Conservation (phyloP, 2,113 vertebrate species). For the Mus spicilegus region DNA sequence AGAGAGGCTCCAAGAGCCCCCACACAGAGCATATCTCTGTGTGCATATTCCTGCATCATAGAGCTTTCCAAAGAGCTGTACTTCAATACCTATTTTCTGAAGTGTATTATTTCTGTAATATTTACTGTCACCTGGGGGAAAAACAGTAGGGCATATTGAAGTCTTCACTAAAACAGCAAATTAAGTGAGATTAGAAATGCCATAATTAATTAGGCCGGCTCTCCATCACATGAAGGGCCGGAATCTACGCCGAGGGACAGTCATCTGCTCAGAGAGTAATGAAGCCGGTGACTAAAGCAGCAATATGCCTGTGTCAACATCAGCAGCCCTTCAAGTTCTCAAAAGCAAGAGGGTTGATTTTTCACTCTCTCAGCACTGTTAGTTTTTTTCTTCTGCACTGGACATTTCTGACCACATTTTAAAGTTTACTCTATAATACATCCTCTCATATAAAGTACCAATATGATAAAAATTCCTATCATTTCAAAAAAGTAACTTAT, state of each 20-base stretch:
- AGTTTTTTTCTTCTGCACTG: background rate
- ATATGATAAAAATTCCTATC: constrained; percentile 13
- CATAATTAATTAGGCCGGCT: constrained; percentile 80
- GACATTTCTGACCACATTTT: constrained; percentile 5
- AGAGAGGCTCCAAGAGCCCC: constrained; percentile 49
- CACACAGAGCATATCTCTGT: constrained; percentile 10
- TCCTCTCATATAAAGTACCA: background rate
- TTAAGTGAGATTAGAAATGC: constrained; percentile 82
- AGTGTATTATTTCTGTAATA: constrained; percentile 63
- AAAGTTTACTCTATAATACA: constrained; percentile 12
- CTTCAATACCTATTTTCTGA: constrained; percentile 37
- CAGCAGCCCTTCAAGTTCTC: background rate
- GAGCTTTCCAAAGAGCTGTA: constrained; percentile 27
- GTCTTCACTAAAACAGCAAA: constrained; percentile 75
- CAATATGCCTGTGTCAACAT: background rate
- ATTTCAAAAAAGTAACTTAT: background rate
- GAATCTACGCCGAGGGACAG: constrained; percentile 62
- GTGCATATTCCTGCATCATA: background rate
- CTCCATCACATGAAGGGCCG: constrained; percentile 68
- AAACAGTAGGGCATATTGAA: constrained; percentile 67
- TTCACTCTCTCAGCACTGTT: background rate
- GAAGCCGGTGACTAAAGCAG: constrained; percentile 60
- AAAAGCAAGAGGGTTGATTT: constrained; percentile 1
- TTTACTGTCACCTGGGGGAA: constrained; percentile 60
- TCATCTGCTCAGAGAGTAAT: constrained; percentile 68